Evolutionary conservation across 1,140 invertebrate species (phyloP).

Genomic region (Meloidogyne chitwoodi): DNA sequence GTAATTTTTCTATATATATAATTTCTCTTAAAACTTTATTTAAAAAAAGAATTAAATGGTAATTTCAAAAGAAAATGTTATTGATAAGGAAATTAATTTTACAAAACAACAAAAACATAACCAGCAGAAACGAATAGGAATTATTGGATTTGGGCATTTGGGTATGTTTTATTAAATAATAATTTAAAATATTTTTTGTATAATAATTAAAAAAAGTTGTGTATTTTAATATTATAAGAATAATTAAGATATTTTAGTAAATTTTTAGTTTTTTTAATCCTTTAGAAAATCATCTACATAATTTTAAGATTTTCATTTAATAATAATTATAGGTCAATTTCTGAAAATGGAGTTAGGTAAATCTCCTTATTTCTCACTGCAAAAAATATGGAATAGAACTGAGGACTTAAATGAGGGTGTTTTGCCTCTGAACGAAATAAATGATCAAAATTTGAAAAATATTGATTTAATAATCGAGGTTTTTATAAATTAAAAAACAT

Average conservation of each 20-base stretch:
- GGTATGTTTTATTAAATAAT: conserved; percentile 58
- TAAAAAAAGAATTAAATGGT: not conserved
- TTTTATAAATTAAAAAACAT: not conserved
- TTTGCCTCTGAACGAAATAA: conserved; percentile 53
- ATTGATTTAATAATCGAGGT: conserved; percentile 67
- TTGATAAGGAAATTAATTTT: not conserved
- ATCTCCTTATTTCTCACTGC: conserved; percentile 60
- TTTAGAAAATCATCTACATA: not conserved
- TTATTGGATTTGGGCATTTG: conserved; percentile 65
- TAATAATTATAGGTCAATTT: conserved; percentile 65
- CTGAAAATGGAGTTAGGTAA: conserved; percentile 61
- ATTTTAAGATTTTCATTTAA: conserved; percentile 13
- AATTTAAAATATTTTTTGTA: no score
- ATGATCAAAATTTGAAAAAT: conserved; percentile 60
- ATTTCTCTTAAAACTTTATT: not conserved
- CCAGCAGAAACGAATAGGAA: conserved; percentile 60
- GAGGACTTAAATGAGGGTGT: conserved; percentile 46
- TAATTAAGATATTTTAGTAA: no score
- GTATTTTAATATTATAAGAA: no score
- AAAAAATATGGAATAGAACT: conserved; percentile 66
- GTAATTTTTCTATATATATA: no score
- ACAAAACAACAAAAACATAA: not conserved
- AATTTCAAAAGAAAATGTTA: not conserved
- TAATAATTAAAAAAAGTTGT: no score
- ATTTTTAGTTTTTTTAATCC: no score